phyloP scores from a whole-genome alignment of 2,888 invertebrate species.

The Pseudolycoriella hygida region DNA sequence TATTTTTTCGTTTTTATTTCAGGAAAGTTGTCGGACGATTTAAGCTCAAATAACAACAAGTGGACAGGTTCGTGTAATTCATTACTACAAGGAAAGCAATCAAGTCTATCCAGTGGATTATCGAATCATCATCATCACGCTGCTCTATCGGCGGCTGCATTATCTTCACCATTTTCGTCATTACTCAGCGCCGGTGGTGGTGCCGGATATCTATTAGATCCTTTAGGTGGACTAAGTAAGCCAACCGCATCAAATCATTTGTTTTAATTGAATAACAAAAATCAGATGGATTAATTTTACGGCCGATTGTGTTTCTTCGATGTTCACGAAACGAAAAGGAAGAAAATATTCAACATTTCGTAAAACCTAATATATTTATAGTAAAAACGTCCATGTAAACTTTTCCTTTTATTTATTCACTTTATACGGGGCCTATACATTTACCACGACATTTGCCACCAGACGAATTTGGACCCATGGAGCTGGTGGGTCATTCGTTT shows the following conservation, averaged over 20 bases:
- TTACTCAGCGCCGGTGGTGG: conserved; percentile 12
- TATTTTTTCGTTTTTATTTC: conserved; percentile 2
- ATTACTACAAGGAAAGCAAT: conserved; percentile 10
- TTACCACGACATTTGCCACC: no score
- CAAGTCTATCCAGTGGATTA: conserved; percentile 7
- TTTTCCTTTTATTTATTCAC: no score
- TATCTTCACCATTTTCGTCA: conserved; percentile 14
- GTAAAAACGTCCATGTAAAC: no score
- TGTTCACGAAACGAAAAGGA: no score
- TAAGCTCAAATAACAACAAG: conserved; percentile 13
- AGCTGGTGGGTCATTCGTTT: no score
- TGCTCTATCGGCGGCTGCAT: conserved; percentile 11
- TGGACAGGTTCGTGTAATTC: conserved; percentile 12
- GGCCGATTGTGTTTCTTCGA: no score
- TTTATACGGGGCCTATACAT: no score
- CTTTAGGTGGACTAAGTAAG: conserved; percentile 13
- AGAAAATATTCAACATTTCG: no score
- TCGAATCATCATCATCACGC: conserved; percentile 11
- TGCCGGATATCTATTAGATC: conserved; percentile 13
- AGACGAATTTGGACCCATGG: no score
- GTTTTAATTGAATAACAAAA: conserved; percentile 6
- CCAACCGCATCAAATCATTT: conserved; percentile 11
- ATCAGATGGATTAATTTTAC: no score
- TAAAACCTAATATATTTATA: no score
- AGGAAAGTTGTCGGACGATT: conserved; percentile 13